phyloP scores from a whole-genome alignment of 2,113 vertebrate genomes.

The Gracilinanus agilis region DNA sequence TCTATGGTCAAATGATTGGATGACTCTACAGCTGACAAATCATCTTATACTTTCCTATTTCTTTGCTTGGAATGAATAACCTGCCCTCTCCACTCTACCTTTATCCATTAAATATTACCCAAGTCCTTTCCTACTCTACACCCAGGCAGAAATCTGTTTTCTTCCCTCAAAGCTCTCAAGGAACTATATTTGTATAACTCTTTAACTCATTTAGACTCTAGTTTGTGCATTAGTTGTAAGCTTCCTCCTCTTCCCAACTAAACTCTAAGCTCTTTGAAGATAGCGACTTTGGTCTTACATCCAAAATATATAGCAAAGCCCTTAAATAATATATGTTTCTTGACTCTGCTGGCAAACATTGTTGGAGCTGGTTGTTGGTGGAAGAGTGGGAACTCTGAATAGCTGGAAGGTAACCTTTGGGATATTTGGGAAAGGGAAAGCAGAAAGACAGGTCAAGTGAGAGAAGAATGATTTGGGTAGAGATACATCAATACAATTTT shows the following conservation, averaged over 20 bases:
- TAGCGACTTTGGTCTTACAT: background rate
- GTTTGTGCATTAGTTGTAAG: background rate
- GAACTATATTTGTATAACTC: background rate
- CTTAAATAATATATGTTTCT: background rate
- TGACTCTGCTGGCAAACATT: background rate
- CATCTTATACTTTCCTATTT: background rate
- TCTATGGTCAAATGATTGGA: background rate
- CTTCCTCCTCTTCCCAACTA: background rate
- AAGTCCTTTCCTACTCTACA: background rate
- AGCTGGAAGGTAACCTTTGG: background rate
- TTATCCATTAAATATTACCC: background rate
- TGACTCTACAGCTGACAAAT: background rate
- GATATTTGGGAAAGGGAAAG: background rate
- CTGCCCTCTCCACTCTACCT: background rate
- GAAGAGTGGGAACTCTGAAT: background rate
- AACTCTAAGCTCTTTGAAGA: background rate
- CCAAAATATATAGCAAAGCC: background rate
- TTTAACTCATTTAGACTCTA: background rate
- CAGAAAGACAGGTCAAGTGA: background rate
- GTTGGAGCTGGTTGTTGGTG: background rate
- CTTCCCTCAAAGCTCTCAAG: background rate
- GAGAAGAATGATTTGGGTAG: background rate
- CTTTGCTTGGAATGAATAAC: background rate
- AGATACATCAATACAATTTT: background rate
- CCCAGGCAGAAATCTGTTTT: background rate